Percentiles rank a stretch among this genome's conserved stretches.
These are phyloP conservation scores for Danaus plexippus DNA, from an alignment of 1,140 invertebrate genomes.

Conservation along the genomic window DNA sequence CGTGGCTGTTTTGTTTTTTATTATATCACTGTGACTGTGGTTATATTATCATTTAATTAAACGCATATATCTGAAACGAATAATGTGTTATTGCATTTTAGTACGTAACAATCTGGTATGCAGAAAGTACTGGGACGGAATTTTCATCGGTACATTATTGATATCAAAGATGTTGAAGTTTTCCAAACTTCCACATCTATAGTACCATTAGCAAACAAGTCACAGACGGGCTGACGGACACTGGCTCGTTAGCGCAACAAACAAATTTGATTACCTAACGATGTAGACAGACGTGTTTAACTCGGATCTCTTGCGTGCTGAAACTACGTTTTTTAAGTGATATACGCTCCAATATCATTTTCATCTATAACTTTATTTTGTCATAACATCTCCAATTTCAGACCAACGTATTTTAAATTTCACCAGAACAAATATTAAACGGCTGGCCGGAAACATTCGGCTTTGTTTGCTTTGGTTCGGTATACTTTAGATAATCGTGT, in stretches of 20 bases:
- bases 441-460: too few species aligned
- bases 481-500: neutral
- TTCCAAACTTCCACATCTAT: slow-evolving; percentile 17
- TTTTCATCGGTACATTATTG: too few species aligned
- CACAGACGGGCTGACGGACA: slow-evolving; percentile 38
- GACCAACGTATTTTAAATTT: neutral
- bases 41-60: neutral
- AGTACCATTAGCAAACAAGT: slow-evolving; percentile 37
- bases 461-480: neutral
- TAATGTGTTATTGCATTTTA: too few species aligned
- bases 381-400: too few species aligned
- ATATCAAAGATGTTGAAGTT: too few species aligned
- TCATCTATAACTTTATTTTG: too few species aligned
- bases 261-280: slow-evolving; percentile 67
- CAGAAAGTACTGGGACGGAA: too few species aligned
- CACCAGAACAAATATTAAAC: neutral
- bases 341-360: too few species aligned
- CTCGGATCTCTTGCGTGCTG: neutral
- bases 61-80: too few species aligned
- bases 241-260: slow-evolving; percentile 51
- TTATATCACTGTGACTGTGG: slow-evolving; percentile 5
- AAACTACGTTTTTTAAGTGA: too few species aligned
- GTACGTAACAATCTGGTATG: too few species aligned
- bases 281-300: slow-evolving; percentile 42
- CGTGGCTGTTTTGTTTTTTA: slow-evolving; percentile 12